Percentiles rank a stretch among this genome's conserved stretches.
These are phyloP conservation scores for Deilephila porcellus DNA, from an alignment of 2,888 invertebrate genomes.

Conservation along the genomic window DNA sequence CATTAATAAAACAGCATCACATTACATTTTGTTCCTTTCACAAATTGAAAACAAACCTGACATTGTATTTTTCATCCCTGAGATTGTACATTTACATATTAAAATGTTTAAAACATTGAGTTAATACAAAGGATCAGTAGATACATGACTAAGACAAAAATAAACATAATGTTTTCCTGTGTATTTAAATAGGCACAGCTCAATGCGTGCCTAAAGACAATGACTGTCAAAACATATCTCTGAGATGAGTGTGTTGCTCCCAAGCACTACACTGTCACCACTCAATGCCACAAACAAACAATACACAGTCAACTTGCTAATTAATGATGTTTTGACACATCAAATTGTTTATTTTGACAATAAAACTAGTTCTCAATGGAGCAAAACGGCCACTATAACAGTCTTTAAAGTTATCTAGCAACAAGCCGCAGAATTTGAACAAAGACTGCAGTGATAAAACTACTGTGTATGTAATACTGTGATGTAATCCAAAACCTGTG, in stretches of 20 bases:
- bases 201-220: constrained; percentile 10
- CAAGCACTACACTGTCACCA: not conserved
- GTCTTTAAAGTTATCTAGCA: not conserved
- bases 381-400: not conserved
- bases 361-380: constrained; percentile 5
- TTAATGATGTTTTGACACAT: constrained; percentile 23
- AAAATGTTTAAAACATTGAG: not conserved
- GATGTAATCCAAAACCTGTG: constrained; percentile 53
- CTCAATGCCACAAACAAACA: constrained; percentile 8
- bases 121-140: constrained; percentile 16
- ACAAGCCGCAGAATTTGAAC: constrained; percentile 6
- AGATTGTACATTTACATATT: not conserved
- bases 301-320: constrained; percentile 11
- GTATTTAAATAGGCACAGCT: not conserved
- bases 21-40: too few relatives aligned
- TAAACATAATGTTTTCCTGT: constrained; percentile 27
- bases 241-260: constrained; percentile 2
- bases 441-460: constrained; percentile 44
- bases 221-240: constrained; percentile 24
- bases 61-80: not conserved
- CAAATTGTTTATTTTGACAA: constrained; percentile 25
- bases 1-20: not conserved
- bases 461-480: constrained; percentile 48
- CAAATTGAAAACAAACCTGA: not conserved
- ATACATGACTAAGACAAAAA: constrained; percentile 10